phyloP scores from a whole-genome alignment of 1,140 invertebrate genomes.

The Brachionus rubens region DNA sequence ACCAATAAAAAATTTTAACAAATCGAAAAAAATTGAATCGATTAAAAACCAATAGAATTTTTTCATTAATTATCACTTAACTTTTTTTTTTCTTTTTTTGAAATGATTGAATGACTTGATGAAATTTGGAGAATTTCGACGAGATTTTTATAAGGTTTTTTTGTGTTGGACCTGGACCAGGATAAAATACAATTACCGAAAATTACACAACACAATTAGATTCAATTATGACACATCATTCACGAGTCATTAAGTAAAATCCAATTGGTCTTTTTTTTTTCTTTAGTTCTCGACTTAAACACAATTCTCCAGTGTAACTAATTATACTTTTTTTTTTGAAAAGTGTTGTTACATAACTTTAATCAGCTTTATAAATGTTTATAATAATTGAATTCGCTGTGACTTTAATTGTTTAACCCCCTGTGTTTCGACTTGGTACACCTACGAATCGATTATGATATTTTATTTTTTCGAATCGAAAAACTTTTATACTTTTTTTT shows the following conservation, averaged over 20 bases:
- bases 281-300: no score
- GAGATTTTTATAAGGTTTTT: slow-evolving; percentile 33
- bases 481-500: no score
- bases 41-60: not conserved
- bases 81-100: slow-evolving; percentile 17
- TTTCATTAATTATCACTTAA: slow-evolving; percentile 41
- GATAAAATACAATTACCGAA: slow-evolving; percentile 33
- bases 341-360: no score
- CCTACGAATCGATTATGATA: no score
- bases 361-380: no score
- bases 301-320: not conserved
- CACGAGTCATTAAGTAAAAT: slow-evolving; percentile 26
- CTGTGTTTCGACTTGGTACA: no score
- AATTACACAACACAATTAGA: slow-evolving; percentile 13
- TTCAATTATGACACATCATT: slow-evolving; percentile 38
- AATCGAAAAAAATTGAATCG: not conserved
- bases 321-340: not conserved
- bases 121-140: slow-evolving; percentile 35
- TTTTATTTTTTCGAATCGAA: no score
- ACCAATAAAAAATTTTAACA: not conserved
- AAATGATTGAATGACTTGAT: slow-evolving; percentile 40
- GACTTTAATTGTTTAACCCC: no score
- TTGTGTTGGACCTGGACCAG: not conserved
- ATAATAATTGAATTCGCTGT: no score
- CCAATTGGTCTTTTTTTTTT: not conserved